Evolutionary conservation across 2,113 vertebrate genomes (phyloP).

Genomic region (Machaerirhynchus nigripectus): DNA sequence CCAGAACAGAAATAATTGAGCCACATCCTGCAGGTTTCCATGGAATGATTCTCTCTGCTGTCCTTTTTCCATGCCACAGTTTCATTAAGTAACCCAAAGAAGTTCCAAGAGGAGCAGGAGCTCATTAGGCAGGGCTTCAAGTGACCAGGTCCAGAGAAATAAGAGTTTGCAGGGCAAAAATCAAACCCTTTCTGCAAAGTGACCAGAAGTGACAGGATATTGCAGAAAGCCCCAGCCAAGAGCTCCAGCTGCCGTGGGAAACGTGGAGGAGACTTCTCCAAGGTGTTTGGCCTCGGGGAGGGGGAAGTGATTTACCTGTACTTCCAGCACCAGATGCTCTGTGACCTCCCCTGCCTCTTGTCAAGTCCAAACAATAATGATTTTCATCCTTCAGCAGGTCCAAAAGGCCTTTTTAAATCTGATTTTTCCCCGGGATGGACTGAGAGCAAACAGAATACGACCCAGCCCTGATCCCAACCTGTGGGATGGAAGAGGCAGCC

Average conservation of each 20-base stretch:
- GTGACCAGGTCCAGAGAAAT: neutral
- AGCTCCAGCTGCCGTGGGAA: neutral
- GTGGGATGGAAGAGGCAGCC: neutral
- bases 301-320: neutral
- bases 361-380: neutral
- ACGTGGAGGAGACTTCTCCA: conserved; percentile 9
- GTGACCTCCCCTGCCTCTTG: neutral
- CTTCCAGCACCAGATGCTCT: neutral
- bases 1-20: neutral
- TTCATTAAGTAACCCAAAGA: neutral
- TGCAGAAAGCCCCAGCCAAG: conserved; percentile 24
- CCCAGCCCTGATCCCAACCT: neutral
- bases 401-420: neutral
- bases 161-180: neutral
- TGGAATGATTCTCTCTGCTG: neutral
- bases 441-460: neutral
- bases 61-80: neutral
- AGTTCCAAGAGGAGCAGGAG: neutral
- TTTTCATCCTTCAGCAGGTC: neutral
- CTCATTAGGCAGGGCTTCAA: neutral
- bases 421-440: neutral
- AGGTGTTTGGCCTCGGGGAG: conserved; percentile 15
- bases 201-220: conserved; percentile 60
- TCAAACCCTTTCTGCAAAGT: neutral
- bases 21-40: neutral